These are phyloP conservation scores for Prolemur simus DNA, from an alignment of 2,113 vertebrate species.

Conservation along the genomic window DNA sequence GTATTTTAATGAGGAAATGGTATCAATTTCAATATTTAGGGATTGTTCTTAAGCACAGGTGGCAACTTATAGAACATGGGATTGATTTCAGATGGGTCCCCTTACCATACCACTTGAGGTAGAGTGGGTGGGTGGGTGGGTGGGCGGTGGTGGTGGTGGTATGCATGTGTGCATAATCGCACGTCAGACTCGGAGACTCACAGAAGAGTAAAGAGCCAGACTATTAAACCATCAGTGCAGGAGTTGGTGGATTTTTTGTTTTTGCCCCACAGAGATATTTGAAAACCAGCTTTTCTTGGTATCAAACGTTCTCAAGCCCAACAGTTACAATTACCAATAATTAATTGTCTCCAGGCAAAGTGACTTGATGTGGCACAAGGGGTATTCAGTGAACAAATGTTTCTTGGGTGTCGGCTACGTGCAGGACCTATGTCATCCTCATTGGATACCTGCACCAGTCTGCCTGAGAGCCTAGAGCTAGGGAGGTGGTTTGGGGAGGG, in stretches of 20 bases:
- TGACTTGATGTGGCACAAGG: background rate
- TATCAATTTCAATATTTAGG: background rate
- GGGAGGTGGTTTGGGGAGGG: background rate
- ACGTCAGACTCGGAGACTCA: background rate
- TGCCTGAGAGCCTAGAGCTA: background rate
- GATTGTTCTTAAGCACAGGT: background rate
- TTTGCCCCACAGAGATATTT: background rate
- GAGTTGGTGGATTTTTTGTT: background rate
- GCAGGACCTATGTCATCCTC: background rate
- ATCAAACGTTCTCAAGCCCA: background rate
- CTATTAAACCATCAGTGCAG: background rate
- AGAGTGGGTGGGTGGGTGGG: too few species aligned
- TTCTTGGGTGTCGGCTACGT: background rate
- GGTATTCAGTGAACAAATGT: background rate
- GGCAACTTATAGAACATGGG: background rate
- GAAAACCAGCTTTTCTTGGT: background rate
- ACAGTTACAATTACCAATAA: background rate
- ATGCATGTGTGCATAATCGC: background rate
- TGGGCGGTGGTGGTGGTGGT: background rate
- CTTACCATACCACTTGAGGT: background rate
- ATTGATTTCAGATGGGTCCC: background rate
- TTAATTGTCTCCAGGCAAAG: background rate
- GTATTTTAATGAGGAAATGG: background rate
- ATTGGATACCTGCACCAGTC: background rate
- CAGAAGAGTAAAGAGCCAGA: background rate